Conservation (phyloP, 1,140 invertebrate genomes). For the Polypedilum pembai region DNA sequence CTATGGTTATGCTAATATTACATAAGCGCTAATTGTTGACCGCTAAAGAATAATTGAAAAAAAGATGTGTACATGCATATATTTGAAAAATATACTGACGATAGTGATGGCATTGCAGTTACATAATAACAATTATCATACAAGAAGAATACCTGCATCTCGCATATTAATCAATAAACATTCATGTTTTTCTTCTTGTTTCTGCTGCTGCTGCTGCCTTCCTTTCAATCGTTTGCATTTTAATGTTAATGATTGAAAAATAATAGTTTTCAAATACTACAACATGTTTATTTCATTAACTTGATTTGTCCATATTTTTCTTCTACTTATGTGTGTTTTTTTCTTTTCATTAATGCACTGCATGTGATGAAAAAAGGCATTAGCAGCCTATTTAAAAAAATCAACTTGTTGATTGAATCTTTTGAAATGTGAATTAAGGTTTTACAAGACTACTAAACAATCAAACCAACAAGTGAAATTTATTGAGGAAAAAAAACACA, state of each 20-base stretch:
- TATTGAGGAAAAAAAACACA: no score
- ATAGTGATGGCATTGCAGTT: not conserved
- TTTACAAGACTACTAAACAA: no score
- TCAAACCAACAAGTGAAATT: no score
- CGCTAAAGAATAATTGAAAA: constrained; percentile 26
- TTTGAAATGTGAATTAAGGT: not conserved
- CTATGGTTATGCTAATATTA: not conserved
- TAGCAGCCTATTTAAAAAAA: not conserved
- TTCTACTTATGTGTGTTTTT: not conserved
- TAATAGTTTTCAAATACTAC: not conserved
- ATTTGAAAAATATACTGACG: not conserved
- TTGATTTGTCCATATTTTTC: constrained; percentile 11
- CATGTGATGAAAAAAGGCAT: not conserved
- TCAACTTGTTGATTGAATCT: not conserved
- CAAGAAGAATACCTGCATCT: constrained; percentile 4
- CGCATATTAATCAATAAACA: constrained; percentile 13
- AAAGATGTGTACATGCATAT: not conserved
- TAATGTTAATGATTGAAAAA: not conserved
- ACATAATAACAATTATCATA: constrained; percentile 3
- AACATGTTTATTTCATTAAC: not conserved
- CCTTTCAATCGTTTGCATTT: no score
- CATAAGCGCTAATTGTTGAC: constrained; percentile 20
- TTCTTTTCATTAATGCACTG: not conserved
- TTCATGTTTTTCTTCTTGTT: not conserved
- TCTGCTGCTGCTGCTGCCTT: not conserved